A percentile compares a stretch with the other conserved stretches of the same genome.
Conservation (phyloP, 2,797 vertebrate genomes). For the Pyrocephalus nanus region DNA sequence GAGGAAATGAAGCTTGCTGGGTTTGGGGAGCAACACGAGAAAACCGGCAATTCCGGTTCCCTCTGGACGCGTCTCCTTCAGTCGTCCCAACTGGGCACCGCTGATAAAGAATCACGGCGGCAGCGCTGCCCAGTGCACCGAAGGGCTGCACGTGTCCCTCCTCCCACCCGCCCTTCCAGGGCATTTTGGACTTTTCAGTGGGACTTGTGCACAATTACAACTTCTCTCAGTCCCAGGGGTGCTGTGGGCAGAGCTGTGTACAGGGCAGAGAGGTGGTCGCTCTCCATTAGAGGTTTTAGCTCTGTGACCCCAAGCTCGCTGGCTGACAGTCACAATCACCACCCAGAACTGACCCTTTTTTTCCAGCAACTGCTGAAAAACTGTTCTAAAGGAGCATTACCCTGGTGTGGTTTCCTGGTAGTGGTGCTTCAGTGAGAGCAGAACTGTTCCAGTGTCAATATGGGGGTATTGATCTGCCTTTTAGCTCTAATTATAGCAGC, state of each 20-base stretch:
- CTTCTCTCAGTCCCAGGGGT: accelerated
- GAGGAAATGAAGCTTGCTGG: background rate
- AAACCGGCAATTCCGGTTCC: slow-evolving; percentile 61
- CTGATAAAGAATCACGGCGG: background rate
- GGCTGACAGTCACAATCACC: background rate
- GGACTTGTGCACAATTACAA: accelerated
- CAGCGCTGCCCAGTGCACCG: background rate
- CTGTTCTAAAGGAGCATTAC: background rate
- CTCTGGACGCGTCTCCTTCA: slow-evolving; percentile 24
- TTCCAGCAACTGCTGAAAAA: background rate
- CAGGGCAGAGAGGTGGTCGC: accelerated
- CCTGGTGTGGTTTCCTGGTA: background rate
- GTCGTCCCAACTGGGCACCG: background rate
- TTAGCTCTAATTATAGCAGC: slow-evolving; percentile 4
- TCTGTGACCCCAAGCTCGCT: accelerated
- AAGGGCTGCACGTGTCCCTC: background rate
- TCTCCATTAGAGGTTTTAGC: background rate
- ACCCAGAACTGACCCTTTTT: background rate
- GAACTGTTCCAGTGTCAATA: background rate
- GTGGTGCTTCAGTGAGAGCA: background rate
- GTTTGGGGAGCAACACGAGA: background rate
- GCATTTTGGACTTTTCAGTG: accelerated
- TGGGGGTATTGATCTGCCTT: background rate
- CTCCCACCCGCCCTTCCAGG: accelerated
- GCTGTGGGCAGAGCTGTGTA: accelerated